These are phyloP conservation scores for Eilema sororculum DNA, from an alignment of 2,888 invertebrate genomes.

Conservation along the genomic window DNA sequence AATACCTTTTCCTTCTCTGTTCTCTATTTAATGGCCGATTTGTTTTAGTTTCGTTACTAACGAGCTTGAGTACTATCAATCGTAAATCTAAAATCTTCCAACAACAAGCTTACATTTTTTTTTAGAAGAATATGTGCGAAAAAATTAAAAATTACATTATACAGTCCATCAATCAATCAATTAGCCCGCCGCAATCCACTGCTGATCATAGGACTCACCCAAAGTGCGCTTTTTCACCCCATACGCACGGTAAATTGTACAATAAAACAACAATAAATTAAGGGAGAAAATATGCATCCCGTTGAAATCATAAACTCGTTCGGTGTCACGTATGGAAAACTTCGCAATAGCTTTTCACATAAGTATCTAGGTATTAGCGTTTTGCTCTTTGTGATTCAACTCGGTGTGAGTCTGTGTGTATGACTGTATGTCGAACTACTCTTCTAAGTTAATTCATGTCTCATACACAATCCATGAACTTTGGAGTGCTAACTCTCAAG, in stretches of 20 bases:
- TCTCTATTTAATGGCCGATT: no score
- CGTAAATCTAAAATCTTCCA: no score
- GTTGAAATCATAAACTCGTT: slow-evolving; percentile 70
- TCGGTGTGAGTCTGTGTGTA: slow-evolving; percentile 60
- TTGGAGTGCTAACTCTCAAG: slow-evolving; percentile 62
- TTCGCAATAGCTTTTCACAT: slow-evolving; percentile 80
- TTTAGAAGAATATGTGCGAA: no score
- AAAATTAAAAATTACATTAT: no score
- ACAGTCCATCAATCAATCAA: no score
- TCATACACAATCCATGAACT: slow-evolving; percentile 80
- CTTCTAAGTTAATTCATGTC: slow-evolving; percentile 81
- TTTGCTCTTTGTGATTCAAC: slow-evolving; percentile 80
- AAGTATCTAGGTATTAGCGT: slow-evolving; percentile 81
- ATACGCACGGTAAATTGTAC: background rate
- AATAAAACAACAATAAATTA: slow-evolving; percentile 12
- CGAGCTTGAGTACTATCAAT: no score
- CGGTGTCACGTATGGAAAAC: slow-evolving; percentile 72
- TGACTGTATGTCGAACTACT: slow-evolving; percentile 77
- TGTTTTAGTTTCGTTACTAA: no score
- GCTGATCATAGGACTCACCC: no score
- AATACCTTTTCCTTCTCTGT: no score
- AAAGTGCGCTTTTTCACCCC: no score
- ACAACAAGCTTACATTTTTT: no score
- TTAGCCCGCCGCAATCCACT: no score
- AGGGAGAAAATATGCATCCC: slow-evolving; percentile 16